Percentiles rank a stretch among this genome's conserved stretches.
These are phyloP conservation scores for Hermaeophaga mercurialis DNA, from an alignment of 2,888 invertebrate genomes.

Conservation along the genomic window DNA sequence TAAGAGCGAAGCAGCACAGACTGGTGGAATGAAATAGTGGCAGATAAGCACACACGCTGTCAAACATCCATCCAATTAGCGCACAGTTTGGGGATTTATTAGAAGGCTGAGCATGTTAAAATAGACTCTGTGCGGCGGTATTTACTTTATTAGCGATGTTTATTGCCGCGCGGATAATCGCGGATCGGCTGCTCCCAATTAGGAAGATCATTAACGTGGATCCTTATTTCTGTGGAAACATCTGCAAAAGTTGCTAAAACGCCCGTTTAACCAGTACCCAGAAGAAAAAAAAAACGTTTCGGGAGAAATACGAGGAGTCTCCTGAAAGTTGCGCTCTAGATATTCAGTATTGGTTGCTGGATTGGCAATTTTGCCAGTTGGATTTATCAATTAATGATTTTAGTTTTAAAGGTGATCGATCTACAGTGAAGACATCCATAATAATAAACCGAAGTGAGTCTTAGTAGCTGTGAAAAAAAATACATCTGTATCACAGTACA, in stretches of 20 bases:
- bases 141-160: constrained; percentile 54
- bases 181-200: constrained; percentile 48
- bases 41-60: constrained; percentile 48
- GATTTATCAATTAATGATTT: too few species aligned
- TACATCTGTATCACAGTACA: too few species aligned
- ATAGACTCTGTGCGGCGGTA: constrained; percentile 45
- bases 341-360: too few species aligned
- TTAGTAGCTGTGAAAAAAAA: too few species aligned
- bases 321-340: too few species aligned
- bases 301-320: too few species aligned
- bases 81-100: constrained; percentile 55
- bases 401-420: too few species aligned
- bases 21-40: constrained; percentile 39
- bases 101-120: constrained; percentile 49
- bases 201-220: constrained; percentile 47
- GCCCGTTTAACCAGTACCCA: not conserved
- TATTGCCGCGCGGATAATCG: constrained; percentile 52
- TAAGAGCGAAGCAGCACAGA: constrained; percentile 36
- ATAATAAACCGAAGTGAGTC: too few species aligned
- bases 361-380: too few species aligned
- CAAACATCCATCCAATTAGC: constrained; percentile 58
- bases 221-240: constrained; percentile 16
- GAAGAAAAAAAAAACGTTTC: not conserved
- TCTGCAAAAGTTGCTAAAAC: constrained; percentile 7
- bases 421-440: too few species aligned